Evolutionary conservation across 2,797 vertebrate genomes (phyloP).

Genomic region (Jordanella pulchra): DNA sequence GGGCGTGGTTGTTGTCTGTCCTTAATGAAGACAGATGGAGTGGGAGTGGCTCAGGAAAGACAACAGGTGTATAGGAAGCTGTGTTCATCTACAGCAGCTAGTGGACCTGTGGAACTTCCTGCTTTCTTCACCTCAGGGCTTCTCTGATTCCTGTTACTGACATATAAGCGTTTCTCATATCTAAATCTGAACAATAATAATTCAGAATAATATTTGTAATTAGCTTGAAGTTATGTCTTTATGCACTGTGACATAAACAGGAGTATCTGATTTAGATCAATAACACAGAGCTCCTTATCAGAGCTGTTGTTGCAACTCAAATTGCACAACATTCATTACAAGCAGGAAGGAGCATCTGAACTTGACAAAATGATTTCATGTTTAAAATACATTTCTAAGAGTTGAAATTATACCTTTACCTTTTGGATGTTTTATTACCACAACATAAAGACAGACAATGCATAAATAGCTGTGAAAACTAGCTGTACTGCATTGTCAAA

Average conservation of each 20-base stretch:
- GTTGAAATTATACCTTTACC: too few species aligned
- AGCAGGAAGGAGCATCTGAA: background rate
- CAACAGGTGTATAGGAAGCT: slow-evolving; percentile 42
- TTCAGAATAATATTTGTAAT: slow-evolving; percentile 5
- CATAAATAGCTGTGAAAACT: too few species aligned
- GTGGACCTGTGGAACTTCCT: slow-evolving; percentile 39
- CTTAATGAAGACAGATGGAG: slow-evolving; percentile 46
- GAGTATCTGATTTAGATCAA: slow-evolving; percentile 19
- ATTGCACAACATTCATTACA: background rate
- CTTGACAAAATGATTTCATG: background rate
- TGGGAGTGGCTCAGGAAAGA: slow-evolving; percentile 21
- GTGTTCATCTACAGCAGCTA: slow-evolving; percentile 44
- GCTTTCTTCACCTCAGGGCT: slow-evolving; percentile 37
- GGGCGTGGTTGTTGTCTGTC: slow-evolving; percentile 44
- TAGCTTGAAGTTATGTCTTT: background rate
- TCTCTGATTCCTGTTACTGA: slow-evolving; percentile 53
- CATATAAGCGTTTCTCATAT: slow-evolving; percentile 33
- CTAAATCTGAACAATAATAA: slow-evolving; percentile 38
- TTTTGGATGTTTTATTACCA: too few species aligned
- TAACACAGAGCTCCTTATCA: slow-evolving; percentile 5
- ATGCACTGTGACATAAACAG: slow-evolving; percentile 15
- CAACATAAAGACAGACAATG: too few species aligned
- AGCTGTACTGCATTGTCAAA: too few species aligned
- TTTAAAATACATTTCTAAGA: background rate
- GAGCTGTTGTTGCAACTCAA: background rate